phyloP scores from a whole-genome alignment of 2,797 vertebrate species.

The Buceros bicornis region DNA sequence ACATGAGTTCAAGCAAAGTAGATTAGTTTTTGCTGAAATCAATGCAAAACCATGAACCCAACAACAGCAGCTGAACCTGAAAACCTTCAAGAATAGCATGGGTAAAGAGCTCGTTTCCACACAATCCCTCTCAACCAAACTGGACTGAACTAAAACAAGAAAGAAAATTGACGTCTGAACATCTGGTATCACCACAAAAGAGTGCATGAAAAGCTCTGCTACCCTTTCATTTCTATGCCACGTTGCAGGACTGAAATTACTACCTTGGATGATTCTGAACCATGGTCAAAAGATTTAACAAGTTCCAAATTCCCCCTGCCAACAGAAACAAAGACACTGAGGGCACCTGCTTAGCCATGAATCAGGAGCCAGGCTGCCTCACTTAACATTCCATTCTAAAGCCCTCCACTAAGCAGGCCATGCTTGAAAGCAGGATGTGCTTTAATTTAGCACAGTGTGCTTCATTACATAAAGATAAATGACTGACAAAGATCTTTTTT shows the following conservation, averaged over 20 bases:
- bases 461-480: not conserved
- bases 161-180: not conserved
- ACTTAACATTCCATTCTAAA: not conserved
- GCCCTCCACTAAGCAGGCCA: not conserved
- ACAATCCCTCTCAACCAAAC: not conserved
- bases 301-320: not conserved
- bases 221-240: not conserved
- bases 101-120: conserved; percentile 9
- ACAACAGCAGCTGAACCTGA: not conserved
- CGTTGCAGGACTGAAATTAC: not conserved
- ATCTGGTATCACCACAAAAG: not conserved
- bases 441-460: conserved; percentile 1
- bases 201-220: not conserved
- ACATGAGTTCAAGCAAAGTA: not conserved
- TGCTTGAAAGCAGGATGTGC: not conserved
- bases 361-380: not conserved
- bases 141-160: not conserved
- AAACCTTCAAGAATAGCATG: not conserved
- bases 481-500: not conserved
- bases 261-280: not conserved
- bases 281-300: not conserved
- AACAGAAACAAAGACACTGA: not conserved
- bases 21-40: not conserved
- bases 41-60: not conserved
- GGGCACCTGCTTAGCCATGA: not conserved